Evolutionary conservation across 2,113 vertebrate species (phyloP).

Genomic region (Cebus imitator): DNA sequence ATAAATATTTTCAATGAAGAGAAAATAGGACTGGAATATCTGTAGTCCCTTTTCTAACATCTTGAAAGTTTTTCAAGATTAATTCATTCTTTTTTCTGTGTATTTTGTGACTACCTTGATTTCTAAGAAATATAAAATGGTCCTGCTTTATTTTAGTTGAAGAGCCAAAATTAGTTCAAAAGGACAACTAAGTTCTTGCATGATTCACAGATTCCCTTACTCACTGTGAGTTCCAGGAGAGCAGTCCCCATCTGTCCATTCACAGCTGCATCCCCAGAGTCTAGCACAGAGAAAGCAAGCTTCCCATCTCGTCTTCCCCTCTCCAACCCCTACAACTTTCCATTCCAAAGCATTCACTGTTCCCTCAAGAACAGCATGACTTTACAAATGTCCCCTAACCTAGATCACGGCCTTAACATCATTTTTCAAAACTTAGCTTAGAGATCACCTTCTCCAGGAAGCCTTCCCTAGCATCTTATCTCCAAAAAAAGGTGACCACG

Average conservation of each 20-base stretch:
- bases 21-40: not conserved
- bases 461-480: not conserved
- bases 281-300: rapidly evolving
- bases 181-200: not conserved
- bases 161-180: not conserved
- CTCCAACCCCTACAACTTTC: not conserved
- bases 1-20: not conserved
- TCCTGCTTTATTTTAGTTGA: not conserved
- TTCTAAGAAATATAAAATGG: not conserved
- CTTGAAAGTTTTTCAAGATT: not conserved
- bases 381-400: not conserved
- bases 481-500: not conserved
- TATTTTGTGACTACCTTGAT: not conserved
- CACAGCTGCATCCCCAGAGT: not conserved
- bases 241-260: not conserved
- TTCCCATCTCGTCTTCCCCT: no score
- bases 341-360: not conserved
- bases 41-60: not conserved
- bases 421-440: not conserved
- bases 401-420: rapidly evolving
- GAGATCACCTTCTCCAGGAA: not conserved
- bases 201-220: not conserved
- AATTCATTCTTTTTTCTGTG: not conserved
- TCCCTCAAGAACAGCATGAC: not conserved
- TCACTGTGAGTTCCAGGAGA: not conserved